Base-by-base conservation (phyloP, 2,888 invertebrate species). In the Stenolophus ochropezus region DNA sequence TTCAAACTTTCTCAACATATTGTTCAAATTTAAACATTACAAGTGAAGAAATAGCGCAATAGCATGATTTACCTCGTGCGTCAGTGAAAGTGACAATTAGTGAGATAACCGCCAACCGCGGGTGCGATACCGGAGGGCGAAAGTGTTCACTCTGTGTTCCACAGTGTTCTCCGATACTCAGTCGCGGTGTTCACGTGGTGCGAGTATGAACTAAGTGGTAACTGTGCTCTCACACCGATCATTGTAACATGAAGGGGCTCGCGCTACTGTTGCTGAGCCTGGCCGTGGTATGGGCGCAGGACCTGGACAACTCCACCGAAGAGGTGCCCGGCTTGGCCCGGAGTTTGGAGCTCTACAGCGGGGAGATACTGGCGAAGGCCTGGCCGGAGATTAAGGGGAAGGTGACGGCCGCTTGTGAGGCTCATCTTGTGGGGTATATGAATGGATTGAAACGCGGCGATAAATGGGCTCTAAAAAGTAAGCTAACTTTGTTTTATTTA, bases 381-480 rank as follows among this genome's bases (percentile, higher is more conserved):
- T 73, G 71, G 73, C 53, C 56, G 1, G 16, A 56, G 5, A 3
- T 80, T 5, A 27, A 58, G 23, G 33, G 20, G 6, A 4, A 8
- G 20, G 6, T 80, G 8, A 53, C 53, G 20, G 14, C 23, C 8
- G 14, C 25, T 18, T 80, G 80, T 25, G 20, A 58, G 20, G 58
- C 80, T 8, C 56, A 73, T 11, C n/a, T 80, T 1, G 20, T 42
- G 14, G 80, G 49, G 2, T 80, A 80, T 23, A n/a, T 80, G n/a
- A 73, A 33, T n/a, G 80, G 80, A 5, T 56, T 80, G 56, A 73
- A 47, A 8, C 18, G 16, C 14, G 73, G 73, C n/a, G 25, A 27
- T n/a, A 73, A 73, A n/a, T 80, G 80, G 80, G 80, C 80, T 4
- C 23, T 73, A 11, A 80, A 80, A 58, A 80, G 80, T 80, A 73